phyloP scores from a whole-genome alignment of 2,113 vertebrate genomes.

The Cryptomyrus ogoouensis region DNA sequence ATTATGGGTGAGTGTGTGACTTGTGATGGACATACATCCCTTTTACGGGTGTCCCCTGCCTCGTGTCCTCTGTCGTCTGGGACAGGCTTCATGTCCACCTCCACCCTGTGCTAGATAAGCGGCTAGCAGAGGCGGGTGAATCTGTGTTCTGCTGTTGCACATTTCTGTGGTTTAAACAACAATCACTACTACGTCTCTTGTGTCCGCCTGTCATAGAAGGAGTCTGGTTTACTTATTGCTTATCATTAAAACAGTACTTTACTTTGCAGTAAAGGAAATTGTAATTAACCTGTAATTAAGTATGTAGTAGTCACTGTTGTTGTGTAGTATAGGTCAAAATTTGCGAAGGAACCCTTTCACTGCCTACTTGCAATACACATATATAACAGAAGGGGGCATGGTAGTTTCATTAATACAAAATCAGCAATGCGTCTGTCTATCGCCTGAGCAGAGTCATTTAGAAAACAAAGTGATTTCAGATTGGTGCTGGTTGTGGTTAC shows the following conservation, averaged over 20 bases:
- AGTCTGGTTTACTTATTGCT: background rate
- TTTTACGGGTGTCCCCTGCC: background rate
- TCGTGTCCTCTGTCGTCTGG: background rate
- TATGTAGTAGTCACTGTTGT: background rate
- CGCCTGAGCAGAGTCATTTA: background rate
- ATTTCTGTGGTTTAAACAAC: background rate
- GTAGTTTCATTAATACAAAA: background rate
- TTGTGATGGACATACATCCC: background rate
- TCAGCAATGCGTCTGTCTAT: background rate
- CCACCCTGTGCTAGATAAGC: background rate
- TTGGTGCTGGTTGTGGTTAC: background rate
- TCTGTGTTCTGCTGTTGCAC: background rate
- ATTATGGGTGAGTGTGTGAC: background rate
- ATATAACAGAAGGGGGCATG: background rate
- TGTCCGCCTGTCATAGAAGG: background rate
- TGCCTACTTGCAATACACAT: background rate
- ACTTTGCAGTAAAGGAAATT: background rate
- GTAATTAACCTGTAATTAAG: background rate
- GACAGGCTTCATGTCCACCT: background rate
- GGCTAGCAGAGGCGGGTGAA: background rate
- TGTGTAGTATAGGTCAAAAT: background rate
- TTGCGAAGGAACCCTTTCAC: background rate
- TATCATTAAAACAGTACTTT: background rate
- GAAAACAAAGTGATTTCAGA: background rate
- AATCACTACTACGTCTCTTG: background rate